Base-by-base conservation (phyloP, 2,113 vertebrate species). In the Scortum barcoo region DNA sequence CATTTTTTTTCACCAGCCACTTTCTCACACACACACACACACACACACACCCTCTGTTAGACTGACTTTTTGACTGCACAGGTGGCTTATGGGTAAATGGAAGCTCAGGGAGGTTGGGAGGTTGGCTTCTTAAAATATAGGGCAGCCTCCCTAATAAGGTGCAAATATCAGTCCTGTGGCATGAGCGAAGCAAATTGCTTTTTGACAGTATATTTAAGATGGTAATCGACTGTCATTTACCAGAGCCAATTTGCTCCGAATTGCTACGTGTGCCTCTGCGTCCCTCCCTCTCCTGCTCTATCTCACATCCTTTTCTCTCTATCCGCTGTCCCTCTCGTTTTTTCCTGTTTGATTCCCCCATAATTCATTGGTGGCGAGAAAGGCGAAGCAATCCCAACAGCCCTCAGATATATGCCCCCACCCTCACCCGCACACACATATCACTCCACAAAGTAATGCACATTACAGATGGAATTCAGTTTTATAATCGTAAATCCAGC, bases 171-270 rank as follows among this genome's bases (percentile, higher is more conserved):
- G 87, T 82, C 87, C 82, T 50, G 61, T 92, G 86, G 89, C 81
- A 83, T 86, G 82, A 80, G 72, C 24, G 38, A 57, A 69, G 76
- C 84, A 91, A 93, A 94, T 94, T 90, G 90, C 86, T 93, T 92
- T 94, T 81, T 93, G 94, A 94, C 92, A 93, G 87, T 91, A 87
- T 93, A 89, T 94, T 94, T 94, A 94, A 93, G 94, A 92, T 92
- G 91, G 91, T 93, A 94, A 95, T 93, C 81, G 86, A 84, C 85
- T 93, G 91, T 92, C 92, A 94, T 93, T 94, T 94, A 93, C 86
- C 70, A 75, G 77, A 88, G 80, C 89, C 91, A 88, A 80, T 94
- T 93, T 77, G n/a, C 72, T 88, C 87, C 83, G 74, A 86, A 93
- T 92, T 89, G 86, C 87, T 83, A 76, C 63, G 70, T 78, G 79